Base-by-base conservation (phyloP, 2,113 vertebrate species). In the Aspiorhynchus laticeps region DNA sequence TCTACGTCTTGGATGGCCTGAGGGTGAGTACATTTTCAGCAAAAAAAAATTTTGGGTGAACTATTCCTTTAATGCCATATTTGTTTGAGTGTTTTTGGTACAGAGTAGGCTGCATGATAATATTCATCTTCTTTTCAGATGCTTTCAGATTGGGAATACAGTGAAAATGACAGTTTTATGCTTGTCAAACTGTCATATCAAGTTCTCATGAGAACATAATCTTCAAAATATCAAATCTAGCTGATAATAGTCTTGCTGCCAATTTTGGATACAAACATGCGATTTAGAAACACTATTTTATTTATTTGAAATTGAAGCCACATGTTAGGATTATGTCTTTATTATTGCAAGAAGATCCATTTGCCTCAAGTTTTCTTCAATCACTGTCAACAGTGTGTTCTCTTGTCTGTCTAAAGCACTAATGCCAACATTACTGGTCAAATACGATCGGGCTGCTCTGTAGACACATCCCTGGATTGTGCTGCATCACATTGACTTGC, bases 401-500 rank as follows among this genome's bases (percentile, higher is more conserved):
- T 80, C 41, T 77, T 15, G 24, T 71, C 5, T 41, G 12, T 53
- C 19, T 9, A 89, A 69, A 43, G 43, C 24, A 81, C 56, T 89
- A 48, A 84, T 76, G 76, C 46, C 14, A 87, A 89, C 59, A 76
- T 33, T 43, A 78, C 77, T 85, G 82, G 51, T 43, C 82, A 87
- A 88, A 87, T 80, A 79, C 83, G 26, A 82, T 83, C 48, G 24
- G 71, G 83, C n/a, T 71, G 48, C 11, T 71, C 78, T 63, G 81
- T 36, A 48, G 74, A 78, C 86, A 85, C 61, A 26, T 61, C 26
- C 26, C 41, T 83, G 41, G 51, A 76, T 80, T 76, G 71, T 73
- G 78, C 38, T 74, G 46, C 46, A 48, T 87, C 73, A 63, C 21
- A 77, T 87, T 87, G 84, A 76, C 38, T 86, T 88, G 48, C 78